A percentile compares a stretch with the other conserved stretches of the same genome.
Conservation (phyloP, 2,113 vertebrate species). For the Pluvialis apricaria region DNA sequence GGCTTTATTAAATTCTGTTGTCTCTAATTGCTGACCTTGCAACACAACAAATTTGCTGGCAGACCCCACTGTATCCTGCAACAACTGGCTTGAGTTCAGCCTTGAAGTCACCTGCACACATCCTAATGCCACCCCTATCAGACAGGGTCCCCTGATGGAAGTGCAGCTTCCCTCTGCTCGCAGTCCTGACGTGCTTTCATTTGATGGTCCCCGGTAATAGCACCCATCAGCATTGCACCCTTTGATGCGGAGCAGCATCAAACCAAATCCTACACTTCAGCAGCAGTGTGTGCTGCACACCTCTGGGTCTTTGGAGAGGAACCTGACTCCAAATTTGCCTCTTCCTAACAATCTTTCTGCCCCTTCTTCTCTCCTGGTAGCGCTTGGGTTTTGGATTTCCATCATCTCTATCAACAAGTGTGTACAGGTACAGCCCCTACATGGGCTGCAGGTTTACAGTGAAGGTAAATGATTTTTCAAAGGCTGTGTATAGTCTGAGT, state of each 20-base stretch:
- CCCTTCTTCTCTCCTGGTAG: neutral
- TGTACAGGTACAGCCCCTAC: neutral
- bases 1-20: neutral
- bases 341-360: neutral
- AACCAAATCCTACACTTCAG: neutral
- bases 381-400: neutral
- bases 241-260: neutral
- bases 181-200: neutral
- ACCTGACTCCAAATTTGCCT: neutral
- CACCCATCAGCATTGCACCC: accelerated
- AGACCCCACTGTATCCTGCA: neutral
- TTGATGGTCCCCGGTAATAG: neutral
- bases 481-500: neutral
- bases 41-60: neutral
- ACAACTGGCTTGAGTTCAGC: neutral
- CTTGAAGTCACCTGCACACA: neutral
- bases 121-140: neutral
- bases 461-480: neutral
- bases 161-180: neutral
- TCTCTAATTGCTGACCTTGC: neutral
- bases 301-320: neutral
- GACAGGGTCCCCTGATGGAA: neutral
- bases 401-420: neutral
- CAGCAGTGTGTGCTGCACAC: neutral
- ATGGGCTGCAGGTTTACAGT: neutral